These are phyloP conservation scores for Sebastiscus albofasciatus DNA, from an alignment of 2,797 vertebrate genomes.

Conservation along the genomic window DNA sequence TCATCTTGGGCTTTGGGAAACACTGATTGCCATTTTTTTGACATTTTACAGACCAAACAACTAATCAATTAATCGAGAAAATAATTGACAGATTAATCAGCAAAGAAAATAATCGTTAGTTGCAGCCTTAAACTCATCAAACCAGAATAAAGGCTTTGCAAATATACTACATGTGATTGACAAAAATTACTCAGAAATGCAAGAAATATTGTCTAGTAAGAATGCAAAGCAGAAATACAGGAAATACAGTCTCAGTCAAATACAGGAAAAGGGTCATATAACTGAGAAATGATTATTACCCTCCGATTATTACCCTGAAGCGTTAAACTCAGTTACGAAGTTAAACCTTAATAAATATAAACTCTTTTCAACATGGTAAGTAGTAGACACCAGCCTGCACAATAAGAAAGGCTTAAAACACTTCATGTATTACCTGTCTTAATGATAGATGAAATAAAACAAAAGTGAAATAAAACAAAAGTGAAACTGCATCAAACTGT, in stretches of 20 bases:
- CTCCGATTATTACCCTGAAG: background rate
- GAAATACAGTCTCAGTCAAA: background rate
- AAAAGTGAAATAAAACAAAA: background rate
- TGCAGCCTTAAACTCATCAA: background rate
- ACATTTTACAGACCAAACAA: too few species aligned
- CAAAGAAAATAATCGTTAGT: too few species aligned
- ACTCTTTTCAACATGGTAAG: background rate
- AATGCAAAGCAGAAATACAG: background rate
- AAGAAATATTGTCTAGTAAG: too few species aligned
- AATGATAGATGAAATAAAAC: background rate
- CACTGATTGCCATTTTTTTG: too few species aligned
- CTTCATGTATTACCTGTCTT: background rate
- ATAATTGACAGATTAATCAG: too few species aligned
- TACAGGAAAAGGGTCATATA: background rate
- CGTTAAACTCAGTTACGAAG: background rate
- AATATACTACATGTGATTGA: background rate
- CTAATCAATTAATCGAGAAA: too few species aligned
- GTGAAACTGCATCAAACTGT: constrained; percentile 18
- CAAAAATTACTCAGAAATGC: background rate
- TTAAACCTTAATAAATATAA: background rate
- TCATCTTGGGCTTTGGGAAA: too few species aligned
- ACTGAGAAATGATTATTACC: background rate
- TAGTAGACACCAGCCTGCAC: background rate
- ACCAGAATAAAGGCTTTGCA: background rate
- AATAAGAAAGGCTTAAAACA: background rate